These are phyloP conservation scores for Otolemur crassicaudatus DNA, from an alignment of 2,797 vertebrate species.

Conservation along the genomic window DNA sequence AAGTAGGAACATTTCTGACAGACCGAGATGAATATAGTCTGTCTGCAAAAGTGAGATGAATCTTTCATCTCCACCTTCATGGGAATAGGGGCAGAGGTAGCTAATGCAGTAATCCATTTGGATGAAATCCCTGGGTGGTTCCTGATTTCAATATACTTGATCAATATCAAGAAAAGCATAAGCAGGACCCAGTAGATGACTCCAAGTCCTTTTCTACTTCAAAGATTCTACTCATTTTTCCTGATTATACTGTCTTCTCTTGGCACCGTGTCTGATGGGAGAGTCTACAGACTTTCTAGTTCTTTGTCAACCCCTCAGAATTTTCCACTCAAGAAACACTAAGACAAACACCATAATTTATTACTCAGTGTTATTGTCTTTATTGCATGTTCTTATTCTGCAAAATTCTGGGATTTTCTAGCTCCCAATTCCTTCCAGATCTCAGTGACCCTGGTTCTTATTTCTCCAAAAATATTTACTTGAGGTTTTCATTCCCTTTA, in stretches of 20 bases:
- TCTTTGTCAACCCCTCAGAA: slow-evolving; percentile 73
- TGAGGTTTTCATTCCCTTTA: slow-evolving; percentile 30
- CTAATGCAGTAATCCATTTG: background rate
- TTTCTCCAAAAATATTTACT: slow-evolving; percentile 26
- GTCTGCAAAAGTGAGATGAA: background rate
- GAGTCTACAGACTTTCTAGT: slow-evolving; percentile 46
- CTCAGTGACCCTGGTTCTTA: background rate
- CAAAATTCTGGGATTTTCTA: slow-evolving; percentile 52
- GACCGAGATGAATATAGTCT: background rate
- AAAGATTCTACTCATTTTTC: slow-evolving; percentile 31
- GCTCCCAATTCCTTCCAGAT: slow-evolving; percentile 13
- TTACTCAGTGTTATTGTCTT: slow-evolving; percentile 48
- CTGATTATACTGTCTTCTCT: slow-evolving; percentile 41
- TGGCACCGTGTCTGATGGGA: slow-evolving; percentile 14
- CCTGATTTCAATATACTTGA: background rate
- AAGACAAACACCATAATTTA: slow-evolving; percentile 54
- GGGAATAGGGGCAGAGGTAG: background rate
- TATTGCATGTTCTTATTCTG: slow-evolving; percentile 17
- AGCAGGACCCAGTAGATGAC: background rate
- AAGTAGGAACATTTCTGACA: background rate
- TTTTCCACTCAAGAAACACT: slow-evolving; percentile 79
- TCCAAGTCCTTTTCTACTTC: slow-evolving; percentile 38
- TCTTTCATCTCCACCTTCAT: background rate
- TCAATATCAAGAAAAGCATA: background rate
- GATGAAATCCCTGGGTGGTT: background rate